phyloP scores from a whole-genome alignment of 2,797 vertebrate genomes.

The Setipinna tenuifilis region DNA sequence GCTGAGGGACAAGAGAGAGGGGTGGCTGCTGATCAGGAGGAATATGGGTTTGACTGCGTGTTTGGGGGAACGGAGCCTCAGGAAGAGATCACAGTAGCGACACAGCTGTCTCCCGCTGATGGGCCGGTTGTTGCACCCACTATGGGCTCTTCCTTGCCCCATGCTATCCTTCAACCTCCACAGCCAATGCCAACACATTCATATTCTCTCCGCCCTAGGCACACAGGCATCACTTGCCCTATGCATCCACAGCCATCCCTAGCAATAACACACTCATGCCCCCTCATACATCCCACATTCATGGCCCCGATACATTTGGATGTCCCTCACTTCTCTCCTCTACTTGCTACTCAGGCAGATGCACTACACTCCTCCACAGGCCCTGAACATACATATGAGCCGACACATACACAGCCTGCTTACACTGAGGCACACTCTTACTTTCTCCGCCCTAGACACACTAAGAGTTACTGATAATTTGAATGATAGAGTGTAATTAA shows the following conservation, averaged over 20 bases:
- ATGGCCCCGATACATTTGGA: not conserved
- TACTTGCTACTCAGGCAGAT: not conserved
- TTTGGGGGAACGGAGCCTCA: slow-evolving; percentile 1
- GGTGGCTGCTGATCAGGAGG: not conserved
- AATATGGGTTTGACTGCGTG: slow-evolving; percentile 20
- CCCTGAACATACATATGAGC: not conserved
- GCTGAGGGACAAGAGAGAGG: not conserved
- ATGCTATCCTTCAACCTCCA: not conserved
- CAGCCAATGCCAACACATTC: not conserved
- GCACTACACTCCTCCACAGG: not conserved
- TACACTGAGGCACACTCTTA: not conserved
- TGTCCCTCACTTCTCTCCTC: not conserved
- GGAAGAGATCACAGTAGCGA: not conserved
- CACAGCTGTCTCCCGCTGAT: no score
- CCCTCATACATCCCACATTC: not conserved
- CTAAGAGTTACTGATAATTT: no score
- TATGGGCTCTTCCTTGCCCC: not conserved
- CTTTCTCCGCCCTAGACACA: not conserved
- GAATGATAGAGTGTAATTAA: no score
- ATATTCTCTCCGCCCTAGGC: not conserved
- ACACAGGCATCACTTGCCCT: not conserved
- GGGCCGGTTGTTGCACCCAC: not conserved
- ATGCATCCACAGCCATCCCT: not conserved
- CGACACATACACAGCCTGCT: not conserved
- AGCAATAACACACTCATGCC: not conserved